phyloP scores from a whole-genome alignment of 2,797 vertebrate genomes.

The Ciconia nigra region DNA sequence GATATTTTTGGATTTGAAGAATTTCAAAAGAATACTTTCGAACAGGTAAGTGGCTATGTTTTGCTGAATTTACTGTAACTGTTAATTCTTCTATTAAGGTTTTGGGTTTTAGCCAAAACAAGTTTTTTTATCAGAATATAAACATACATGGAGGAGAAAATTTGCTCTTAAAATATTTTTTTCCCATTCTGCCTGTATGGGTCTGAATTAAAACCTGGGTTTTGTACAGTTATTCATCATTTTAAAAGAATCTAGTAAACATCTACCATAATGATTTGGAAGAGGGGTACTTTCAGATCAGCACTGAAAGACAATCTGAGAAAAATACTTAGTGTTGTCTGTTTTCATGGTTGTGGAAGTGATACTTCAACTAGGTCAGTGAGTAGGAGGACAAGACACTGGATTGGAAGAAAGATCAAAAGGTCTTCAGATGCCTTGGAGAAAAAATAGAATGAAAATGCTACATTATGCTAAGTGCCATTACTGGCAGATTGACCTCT shows the following conservation, averaged over 20 bases:
- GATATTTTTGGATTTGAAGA: slow-evolving; percentile 96
- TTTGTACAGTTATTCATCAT: background rate
- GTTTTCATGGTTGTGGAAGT: background rate
- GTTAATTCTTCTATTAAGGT: background rate
- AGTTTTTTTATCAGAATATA: background rate
- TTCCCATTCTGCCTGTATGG: background rate
- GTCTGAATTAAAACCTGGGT: background rate
- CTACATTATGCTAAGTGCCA: background rate
- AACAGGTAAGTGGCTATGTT: slow-evolving; percentile 82
- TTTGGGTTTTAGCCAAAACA: background rate
- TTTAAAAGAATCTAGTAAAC: background rate
- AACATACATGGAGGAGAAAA: background rate
- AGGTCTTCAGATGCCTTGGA: background rate
- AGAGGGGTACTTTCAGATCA: background rate
- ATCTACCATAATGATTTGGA: background rate
- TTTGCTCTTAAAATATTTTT: background rate
- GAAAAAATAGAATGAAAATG: background rate
- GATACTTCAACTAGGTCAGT: background rate
- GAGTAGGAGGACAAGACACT: background rate
- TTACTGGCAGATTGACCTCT: background rate
- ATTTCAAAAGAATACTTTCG: slow-evolving; percentile 90
- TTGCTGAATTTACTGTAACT: background rate
- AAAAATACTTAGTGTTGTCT: background rate
- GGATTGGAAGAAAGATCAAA: background rate
- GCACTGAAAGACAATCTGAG: background rate